Evolutionary conservation across 2,113 vertebrate genomes (phyloP).

Genomic region (Vulpes lagopus): DNA sequence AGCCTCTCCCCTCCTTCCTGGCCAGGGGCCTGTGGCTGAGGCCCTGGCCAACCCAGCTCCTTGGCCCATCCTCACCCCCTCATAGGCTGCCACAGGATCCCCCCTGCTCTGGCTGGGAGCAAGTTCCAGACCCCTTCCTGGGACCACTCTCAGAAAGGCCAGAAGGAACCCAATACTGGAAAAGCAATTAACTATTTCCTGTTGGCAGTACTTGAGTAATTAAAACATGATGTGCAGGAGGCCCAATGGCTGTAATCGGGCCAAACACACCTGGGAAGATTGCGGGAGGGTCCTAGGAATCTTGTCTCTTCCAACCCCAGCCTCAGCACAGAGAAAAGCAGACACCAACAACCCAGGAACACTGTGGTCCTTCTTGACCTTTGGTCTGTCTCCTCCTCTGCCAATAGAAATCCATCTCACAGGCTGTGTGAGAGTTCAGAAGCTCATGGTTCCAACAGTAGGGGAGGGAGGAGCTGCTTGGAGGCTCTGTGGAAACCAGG

Average conservation of each 20-base stretch:
- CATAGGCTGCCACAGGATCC: not conserved
- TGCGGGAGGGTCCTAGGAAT: not conserved
- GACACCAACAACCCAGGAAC: not conserved
- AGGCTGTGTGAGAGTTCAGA: not conserved
- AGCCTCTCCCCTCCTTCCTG: not conserved
- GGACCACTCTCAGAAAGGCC: constrained; percentile 22
- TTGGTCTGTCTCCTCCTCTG: not conserved
- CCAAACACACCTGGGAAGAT: constrained; percentile 37
- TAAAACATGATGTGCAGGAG: constrained; percentile 39
- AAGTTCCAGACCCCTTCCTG: not conserved
- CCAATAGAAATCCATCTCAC: not conserved
- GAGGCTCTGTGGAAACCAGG: not conserved
- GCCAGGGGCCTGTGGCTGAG: not conserved
- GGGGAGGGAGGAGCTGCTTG: not conserved
- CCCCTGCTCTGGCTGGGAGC: not conserved
- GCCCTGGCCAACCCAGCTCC: not conserved
- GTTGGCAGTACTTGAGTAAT: constrained; percentile 47
- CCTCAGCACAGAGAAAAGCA: not conserved
- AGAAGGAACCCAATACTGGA: constrained; percentile 15
- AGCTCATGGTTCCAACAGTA: not conserved
- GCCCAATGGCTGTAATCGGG: not conserved
- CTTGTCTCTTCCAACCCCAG: not conserved
- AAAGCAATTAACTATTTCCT: constrained; percentile 63
- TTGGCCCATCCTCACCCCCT: no score
- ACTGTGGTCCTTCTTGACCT: not conserved